Evolutionary conservation across 2,888 invertebrate genomes (phyloP).

Genomic region (Drymonia ruficornis): DNA sequence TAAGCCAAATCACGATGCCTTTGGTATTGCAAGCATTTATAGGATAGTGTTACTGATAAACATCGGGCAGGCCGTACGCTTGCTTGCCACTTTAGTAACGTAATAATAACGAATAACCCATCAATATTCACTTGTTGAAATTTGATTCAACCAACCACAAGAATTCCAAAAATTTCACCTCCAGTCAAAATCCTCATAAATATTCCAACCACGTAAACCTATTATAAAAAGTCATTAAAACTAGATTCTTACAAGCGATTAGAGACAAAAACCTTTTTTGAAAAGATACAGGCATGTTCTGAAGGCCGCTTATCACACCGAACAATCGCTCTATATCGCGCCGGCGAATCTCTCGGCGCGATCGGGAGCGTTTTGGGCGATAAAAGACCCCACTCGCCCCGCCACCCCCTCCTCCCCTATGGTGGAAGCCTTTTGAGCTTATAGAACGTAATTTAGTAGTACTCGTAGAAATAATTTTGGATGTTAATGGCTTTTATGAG

Average conservation of each 20-base stretch:
- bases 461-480: conserved; percentile 8
- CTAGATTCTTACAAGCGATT: conserved; percentile 61
- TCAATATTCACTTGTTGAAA: no score
- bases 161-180: background rate
- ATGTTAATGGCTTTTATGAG: conserved; percentile 17
- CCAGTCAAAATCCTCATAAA: conserved; percentile 26
- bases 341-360: conserved; percentile 54
- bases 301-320: conserved; percentile 53
- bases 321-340: conserved; percentile 57
- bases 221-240: conserved; percentile 69
- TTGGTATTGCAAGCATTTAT: no score
- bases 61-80: no score
- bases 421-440: conserved; percentile 35
- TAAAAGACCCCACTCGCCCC: conserved; percentile 51
- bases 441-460: conserved; percentile 34
- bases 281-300: conserved; percentile 67
- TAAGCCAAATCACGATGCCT: no score
- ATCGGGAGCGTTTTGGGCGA: conserved; percentile 68
- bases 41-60: no score
- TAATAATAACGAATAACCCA: no score
- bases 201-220: conserved; percentile 53
- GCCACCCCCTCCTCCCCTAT: conserved; percentile 6
- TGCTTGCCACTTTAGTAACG: no score
- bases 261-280: conserved; percentile 64
- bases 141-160: background rate